Evolutionary conservation across 2,888 invertebrate species (phyloP).

Genomic region (Meiosimyza platycephala): DNA sequence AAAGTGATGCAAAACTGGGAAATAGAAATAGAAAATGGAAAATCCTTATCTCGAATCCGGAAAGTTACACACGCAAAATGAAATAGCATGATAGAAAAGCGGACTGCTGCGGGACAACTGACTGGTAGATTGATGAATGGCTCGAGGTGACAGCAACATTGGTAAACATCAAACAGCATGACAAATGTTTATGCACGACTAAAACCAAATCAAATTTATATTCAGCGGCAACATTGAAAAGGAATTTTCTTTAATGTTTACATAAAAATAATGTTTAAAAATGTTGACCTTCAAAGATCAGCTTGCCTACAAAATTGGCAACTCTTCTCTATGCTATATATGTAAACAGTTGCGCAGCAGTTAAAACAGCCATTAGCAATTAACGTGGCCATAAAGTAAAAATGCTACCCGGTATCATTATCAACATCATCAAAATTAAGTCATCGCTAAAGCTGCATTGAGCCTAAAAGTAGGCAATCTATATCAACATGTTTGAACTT

Average conservation of each 20-base stretch:
- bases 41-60: constrained; percentile 7
- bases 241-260: no score
- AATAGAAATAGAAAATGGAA: constrained; percentile 6
- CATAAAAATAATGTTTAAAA: no score
- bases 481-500: neutral
- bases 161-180: constrained; percentile 2
- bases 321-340: no score
- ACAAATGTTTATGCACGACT: neutral
- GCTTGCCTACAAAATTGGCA: no score
- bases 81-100: neutral
- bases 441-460: neutral
- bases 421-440: constrained; percentile 10
- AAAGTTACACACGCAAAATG: constrained; percentile 6
- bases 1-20: no score
- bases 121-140: neutral
- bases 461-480: constrained; percentile 11
- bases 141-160: neutral
- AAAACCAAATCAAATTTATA: neutral
- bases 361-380: neutral
- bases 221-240: neutral
- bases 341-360: neutral
- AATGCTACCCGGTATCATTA: no score
- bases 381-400: neutral
- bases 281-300: no score
- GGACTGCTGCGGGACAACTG: neutral